Base-by-base conservation (phyloP, 2,113 vertebrate genomes). In the Sprattus sprattus region DNA sequence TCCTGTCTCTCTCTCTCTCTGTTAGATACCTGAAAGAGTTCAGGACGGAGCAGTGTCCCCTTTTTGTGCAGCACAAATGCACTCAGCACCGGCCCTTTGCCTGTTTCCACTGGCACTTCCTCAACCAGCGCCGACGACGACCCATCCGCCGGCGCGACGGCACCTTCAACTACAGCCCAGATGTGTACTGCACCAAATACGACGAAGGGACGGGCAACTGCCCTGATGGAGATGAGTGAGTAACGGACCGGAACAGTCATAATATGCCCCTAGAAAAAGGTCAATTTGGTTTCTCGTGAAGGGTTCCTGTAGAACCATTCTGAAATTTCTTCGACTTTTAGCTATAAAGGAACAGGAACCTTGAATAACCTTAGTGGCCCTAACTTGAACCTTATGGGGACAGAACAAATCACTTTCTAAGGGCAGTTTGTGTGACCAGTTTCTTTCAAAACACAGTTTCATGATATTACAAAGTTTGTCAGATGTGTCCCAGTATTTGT, bases 101-200 rank as follows among this genome's bases (percentile, higher is more conserved):
- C 92, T 99, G 98, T 91, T 99, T 99, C 95, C 95, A 99, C 92
- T 99, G 98, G 98, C 98, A 99, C 92, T 99, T 99, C 89, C 95
- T 99, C 85, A 99, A 99, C 93, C 98, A 99, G 94, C 94, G 98
- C 25, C 96, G 98, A 3, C 97, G 98, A 85, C 93, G 98, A n/a
- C 98, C 98, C 75, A 96, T 99, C 88, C 97, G 98, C 85, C 96
- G 96, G 87, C 96, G 98, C 82, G 98, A 99, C 82, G 98, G 98
- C 4, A 98, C 98, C 6, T 99, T 99, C 91, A 99, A 97, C 95
- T 99, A 99, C 92, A 99, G 98, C 89, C 98, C 98, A 1, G 98
- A 99, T 90, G 96, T 99, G 75, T 99, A 99, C 94, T 99, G 98
- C 87, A 97, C 97, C 94, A 99, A 99, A 94, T 99, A 98, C 39